Conservation (phyloP, 2,797 vertebrate species). For the Sebastes diaconus region DNA sequence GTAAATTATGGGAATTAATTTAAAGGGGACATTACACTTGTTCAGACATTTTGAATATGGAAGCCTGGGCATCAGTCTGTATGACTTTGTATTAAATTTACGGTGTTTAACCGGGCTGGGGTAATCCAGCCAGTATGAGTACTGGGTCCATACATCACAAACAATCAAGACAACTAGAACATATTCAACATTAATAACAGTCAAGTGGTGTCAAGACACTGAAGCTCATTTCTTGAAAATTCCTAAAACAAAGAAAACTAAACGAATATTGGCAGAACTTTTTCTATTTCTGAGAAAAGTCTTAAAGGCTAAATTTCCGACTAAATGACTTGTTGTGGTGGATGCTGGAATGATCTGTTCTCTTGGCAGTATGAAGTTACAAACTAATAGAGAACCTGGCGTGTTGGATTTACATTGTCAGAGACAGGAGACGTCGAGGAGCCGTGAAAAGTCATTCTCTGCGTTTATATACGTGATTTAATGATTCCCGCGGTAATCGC, state of each 20-base stretch:
- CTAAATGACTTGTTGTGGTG: background rate
- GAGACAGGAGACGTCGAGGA: constrained; percentile 9
- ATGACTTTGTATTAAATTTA: background rate
- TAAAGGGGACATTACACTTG: background rate
- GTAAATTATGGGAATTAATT: background rate
- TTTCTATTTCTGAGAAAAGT: background rate
- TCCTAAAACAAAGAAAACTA: background rate
- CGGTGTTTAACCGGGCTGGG: background rate
- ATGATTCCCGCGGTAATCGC: constrained; percentile 38
- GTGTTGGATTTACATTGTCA: background rate
- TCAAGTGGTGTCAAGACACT: background rate
- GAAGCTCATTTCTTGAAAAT: background rate
- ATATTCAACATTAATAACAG: background rate
- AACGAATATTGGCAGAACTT: no score
- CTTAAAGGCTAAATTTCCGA: background rate
- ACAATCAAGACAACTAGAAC: background rate
- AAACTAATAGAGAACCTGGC: background rate
- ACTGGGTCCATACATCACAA: background rate
- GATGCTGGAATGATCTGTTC: background rate
- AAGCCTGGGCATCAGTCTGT: background rate
- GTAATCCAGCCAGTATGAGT: background rate
- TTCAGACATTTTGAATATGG: background rate
- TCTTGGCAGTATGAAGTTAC: background rate
- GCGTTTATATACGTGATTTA: constrained; percentile 27
- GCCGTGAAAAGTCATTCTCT: background rate